Evolutionary conservation across 2,888 invertebrate genomes (phyloP), one percentile per base, ranked within the genome.

Genomic region (Phyllotreta cruciferae): DNA sequence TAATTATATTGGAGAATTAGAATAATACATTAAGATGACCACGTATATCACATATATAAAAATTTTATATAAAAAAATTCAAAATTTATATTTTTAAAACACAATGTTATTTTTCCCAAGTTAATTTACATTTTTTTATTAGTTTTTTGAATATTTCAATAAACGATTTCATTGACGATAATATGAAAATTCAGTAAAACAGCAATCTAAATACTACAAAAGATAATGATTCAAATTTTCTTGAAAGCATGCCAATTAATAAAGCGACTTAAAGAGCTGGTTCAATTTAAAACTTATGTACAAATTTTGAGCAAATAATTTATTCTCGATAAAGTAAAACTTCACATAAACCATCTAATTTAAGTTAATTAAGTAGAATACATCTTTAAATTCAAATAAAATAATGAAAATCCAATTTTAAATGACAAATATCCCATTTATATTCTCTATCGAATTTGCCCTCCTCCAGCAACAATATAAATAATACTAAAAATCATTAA

Each of bases 271-370:
- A 42, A 42, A 42, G 42, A 11, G 42, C 42, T 6, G 11, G 5
- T 42, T 42, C 11, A 10, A 11, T 42, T 11, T 42, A 42, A 42
- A 34, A 9, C 14, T 39, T 41, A 54, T 54, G 10, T 54, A 54
- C 54, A 54, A 54, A 54, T 54, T 34, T 54, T 54, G 54, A 54
- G 54, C 54, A 54, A 54, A 54, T 34, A 14, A 39, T 39, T 53
- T 44, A 6, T 44, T 11, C 9, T 44, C 14, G 6, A 44, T 44
- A 44, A 44, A 44, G 14, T 10, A 44, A 24, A 24, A n/a, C n/a
- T n/a, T n/a, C n/a, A n/a, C n/a, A n/a, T n/a, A n/a, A n/a, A n/a
- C n/a, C n/a, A n/a, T n/a, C n/a, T n/a, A 4, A 24, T 24, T 24
- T 24, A 4, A 24, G 24, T 3, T 24, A 24, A 4, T 3, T 24